Evolutionary conservation across 2,797 vertebrate genomes (phyloP).

Genomic region (Craterocephalus amniculus): DNA sequence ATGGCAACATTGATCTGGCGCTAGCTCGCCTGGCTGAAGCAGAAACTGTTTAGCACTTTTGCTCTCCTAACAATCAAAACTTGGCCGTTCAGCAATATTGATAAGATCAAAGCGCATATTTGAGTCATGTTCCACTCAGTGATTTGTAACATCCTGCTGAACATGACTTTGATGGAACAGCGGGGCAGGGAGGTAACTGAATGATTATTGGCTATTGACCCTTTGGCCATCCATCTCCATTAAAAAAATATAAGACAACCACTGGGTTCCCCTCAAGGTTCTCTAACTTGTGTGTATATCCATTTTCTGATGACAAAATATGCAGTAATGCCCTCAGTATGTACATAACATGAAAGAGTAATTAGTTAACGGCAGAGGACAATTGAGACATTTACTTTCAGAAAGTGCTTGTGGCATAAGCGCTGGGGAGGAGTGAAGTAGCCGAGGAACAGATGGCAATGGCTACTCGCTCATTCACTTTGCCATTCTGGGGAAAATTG

Average conservation of each 20-base stretch:
- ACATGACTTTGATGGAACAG: constrained; percentile 24
- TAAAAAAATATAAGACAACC: constrained; percentile 25
- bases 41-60: constrained; percentile 30
- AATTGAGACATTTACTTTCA: constrained; percentile 59
- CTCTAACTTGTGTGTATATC: constrained; percentile 16
- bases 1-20: constrained; percentile 54
- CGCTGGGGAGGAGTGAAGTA: constrained; percentile 24
- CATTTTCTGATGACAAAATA: constrained; percentile 42
- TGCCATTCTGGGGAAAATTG: constrained; percentile 53
- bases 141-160: constrained; percentile 21
- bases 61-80: constrained; percentile 36
- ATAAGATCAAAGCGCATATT: constrained; percentile 32
- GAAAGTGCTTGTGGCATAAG: constrained; percentile 42
- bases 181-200: constrained; percentile 21
- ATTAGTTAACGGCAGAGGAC: constrained; percentile 47
- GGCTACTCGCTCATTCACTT: constrained; percentile 24
- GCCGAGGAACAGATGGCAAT: constrained; percentile 38
- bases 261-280: constrained; percentile 19
- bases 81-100: constrained; percentile 26
- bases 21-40: constrained; percentile 29
- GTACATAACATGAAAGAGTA: constrained; percentile 29
- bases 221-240: constrained; percentile 34
- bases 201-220: constrained; percentile 55
- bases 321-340: constrained; percentile 5
- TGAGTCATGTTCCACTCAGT: constrained; percentile 31